Evolutionary conservation across 2,888 invertebrate species (phyloP).

Genomic region (Phragmatobia fuliginosa): DNA sequence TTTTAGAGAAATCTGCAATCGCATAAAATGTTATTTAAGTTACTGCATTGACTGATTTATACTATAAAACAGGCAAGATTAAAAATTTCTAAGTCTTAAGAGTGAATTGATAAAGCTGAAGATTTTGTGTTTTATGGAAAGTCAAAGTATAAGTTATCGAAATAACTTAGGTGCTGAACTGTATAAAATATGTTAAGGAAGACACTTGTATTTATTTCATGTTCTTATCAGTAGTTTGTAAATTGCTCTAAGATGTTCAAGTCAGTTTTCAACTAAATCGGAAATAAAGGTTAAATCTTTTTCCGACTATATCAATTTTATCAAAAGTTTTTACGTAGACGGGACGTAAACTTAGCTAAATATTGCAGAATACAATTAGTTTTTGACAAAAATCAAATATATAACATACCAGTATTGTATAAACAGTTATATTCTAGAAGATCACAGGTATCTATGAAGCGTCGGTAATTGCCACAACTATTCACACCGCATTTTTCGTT

Average conservation of each 20-base stretch:
- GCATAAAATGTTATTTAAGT: background rate
- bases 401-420: conserved; percentile 57
- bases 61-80: background rate
- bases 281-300: no score
- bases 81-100: background rate
- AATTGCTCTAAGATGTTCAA: background rate
- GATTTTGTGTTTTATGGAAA: background rate
- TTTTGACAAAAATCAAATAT: background rate
- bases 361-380: no score
- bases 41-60: background rate
- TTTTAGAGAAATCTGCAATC: conserved; percentile 17
- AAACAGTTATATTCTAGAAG: conserved; percentile 76
- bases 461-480: conserved; percentile 48
- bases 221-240: background rate
- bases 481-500: conserved; percentile 67
- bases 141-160: background rate
- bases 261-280: background rate
- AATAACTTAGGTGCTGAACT: background rate
- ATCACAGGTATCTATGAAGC: conserved; percentile 75
- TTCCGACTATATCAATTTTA: no score
- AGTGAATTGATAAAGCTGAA: background rate
- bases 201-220: background rate
- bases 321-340: no score
- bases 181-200: background rate
- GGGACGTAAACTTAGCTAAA: no score